phyloP scores from a whole-genome alignment of 2,113 vertebrate species.

The Corythornis cristatus region DNA sequence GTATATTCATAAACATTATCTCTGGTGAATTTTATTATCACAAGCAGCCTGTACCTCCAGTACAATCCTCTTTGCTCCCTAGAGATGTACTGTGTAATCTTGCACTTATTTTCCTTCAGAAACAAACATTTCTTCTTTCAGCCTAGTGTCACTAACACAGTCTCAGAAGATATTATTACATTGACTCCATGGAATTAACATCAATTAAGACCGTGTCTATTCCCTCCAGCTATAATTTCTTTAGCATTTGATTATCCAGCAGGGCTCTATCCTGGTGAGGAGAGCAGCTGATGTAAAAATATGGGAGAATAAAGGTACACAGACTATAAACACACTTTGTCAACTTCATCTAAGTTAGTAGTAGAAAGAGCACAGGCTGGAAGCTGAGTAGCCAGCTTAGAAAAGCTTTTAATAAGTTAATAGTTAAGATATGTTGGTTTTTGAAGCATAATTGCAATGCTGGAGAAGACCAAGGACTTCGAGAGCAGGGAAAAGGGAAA shows the following conservation, averaged over 20 bases:
- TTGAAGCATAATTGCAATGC: neutral
- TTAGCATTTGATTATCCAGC: constrained; percentile 21
- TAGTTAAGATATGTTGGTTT: neutral
- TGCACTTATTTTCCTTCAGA: neutral
- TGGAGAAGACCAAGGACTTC: neutral
- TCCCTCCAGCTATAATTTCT: constrained; percentile 26
- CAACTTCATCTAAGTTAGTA: neutral
- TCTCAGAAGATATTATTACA: constrained; percentile 7
- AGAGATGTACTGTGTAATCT: neutral
- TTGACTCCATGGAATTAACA: neutral
- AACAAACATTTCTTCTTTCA: constrained; percentile 36
- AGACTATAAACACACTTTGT: neutral
- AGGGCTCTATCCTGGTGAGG: neutral
- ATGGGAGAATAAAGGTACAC: neutral
- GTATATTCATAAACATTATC: neutral
- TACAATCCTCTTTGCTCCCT: neutral
- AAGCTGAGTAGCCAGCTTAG: neutral
- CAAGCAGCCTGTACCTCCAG: neutral
- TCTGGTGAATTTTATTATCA: neutral
- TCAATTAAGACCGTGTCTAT: constrained; percentile 12
- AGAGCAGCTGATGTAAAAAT: neutral
- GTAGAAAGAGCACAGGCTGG: neutral
- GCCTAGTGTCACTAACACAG: neutral
- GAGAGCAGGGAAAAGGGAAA: neutral
- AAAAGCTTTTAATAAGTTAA: neutral